phyloP scores from a whole-genome alignment of 2,113 vertebrate species.

The Micromys minutus region DNA sequence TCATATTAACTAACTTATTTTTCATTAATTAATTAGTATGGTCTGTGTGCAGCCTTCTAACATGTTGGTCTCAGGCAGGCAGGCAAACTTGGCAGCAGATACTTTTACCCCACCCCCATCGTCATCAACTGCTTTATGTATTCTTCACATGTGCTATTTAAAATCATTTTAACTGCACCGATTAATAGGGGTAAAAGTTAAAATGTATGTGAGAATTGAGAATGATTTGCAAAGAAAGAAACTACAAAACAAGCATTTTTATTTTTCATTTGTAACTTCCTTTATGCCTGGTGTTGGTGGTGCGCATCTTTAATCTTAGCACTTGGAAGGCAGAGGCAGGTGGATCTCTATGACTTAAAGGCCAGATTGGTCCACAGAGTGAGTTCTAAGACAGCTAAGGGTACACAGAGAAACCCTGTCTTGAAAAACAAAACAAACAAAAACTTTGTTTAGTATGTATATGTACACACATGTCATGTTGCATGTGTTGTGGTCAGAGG shows the following conservation, averaged over 20 bases:
- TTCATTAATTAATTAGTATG: background rate
- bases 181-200: slow-evolving; percentile 16
- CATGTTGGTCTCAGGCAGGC: background rate
- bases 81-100: background rate
- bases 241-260: background rate
- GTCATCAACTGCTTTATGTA: too few relatives aligned
- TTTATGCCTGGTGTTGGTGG: background rate
- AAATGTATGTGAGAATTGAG: slow-evolving; percentile 3
- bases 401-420: background rate
- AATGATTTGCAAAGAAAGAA: slow-evolving; percentile 43
- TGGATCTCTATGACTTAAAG: background rate
- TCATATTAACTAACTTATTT: background rate
- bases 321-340: background rate
- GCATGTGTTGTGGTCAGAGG: background rate
- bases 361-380: background rate
- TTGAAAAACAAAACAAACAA: background rate
- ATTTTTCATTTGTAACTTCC: background rate
- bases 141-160: background rate
- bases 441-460: background rate
- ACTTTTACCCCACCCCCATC: background rate
- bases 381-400: background rate
- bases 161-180: background rate
- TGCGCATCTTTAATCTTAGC: background rate
- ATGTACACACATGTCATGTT: accelerated
- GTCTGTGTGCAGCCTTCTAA: background rate